Conservation (phyloP, 1,140 invertebrate species). For the Achroia grisella region DNA sequence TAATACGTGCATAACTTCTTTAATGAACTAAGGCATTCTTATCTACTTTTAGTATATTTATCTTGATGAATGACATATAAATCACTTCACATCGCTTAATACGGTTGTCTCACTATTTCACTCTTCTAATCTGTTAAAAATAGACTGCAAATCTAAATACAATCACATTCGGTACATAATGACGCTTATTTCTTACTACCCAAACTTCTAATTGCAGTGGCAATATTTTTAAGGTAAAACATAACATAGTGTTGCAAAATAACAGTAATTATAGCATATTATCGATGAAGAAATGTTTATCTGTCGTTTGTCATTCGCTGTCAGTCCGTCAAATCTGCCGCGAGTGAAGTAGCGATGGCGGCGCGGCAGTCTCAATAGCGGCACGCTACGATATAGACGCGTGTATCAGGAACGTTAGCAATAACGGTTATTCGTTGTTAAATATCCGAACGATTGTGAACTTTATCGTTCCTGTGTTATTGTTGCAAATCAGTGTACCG, state of each 20-base stretch:
- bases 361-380: conserved; percentile 15
- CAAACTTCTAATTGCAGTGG: background rate
- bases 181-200: background rate
- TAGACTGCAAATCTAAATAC: conserved; percentile 1
- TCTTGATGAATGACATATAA: no score
- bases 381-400: conserved; percentile 19
- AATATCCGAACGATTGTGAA: conserved; percentile 20
- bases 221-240: background rate
- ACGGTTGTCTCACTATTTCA: no score
- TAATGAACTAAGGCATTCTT: no score
- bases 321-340: conserved; percentile 1
- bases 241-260: background rate
- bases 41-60: no score
- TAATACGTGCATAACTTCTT: no score
- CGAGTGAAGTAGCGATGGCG: background rate
- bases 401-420: conserved; percentile 5
- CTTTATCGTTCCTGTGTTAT: conserved; percentile 17
- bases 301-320: conserved; percentile 10
- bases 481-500: conserved; percentile 14
- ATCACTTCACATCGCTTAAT: no score
- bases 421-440: conserved; percentile 16
- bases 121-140: background rate
- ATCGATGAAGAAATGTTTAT: conserved; percentile 31
- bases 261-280: conserved; percentile 15
- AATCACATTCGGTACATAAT: background rate